phyloP scores from a whole-genome alignment of 1,140 invertebrate species.

The Lordiphosa mommai region DNA sequence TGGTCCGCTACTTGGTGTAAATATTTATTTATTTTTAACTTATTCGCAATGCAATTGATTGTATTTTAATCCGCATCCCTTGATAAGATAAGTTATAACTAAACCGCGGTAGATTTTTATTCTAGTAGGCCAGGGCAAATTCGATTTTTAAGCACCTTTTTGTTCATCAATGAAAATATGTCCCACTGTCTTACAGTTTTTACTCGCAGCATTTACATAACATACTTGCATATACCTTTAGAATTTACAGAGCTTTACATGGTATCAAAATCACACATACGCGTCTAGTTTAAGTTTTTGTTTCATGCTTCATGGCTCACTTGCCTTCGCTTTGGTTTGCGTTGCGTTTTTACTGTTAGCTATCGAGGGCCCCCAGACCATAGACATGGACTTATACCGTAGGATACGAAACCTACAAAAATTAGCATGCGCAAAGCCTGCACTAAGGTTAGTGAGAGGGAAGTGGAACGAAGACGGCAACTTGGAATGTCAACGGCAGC shows the following conservation, averaged over 20 bases:
- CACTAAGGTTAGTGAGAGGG: constrained; percentile 5
- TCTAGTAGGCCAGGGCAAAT: too few species aligned
- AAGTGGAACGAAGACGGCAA: background rate
- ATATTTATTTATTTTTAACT: too few species aligned
- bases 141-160: too few species aligned
- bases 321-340: constrained; percentile 18
- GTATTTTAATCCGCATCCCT: too few species aligned
- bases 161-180: too few species aligned
- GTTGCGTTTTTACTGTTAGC: constrained; percentile 65
- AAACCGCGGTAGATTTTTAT: too few species aligned
- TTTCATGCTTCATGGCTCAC: constrained; percentile 71
- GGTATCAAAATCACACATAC: constrained; percentile 46
- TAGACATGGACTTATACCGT: constrained; percentile 14
- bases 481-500: constrained; percentile 73
- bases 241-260: background rate
- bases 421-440: constrained; percentile 66
- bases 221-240: too few species aligned
- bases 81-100: too few species aligned
- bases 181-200: too few species aligned
- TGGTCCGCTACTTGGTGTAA: too few species aligned
- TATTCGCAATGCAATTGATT: too few species aligned
- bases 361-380: constrained; percentile 41
- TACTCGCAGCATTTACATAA: too few species aligned
- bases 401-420: constrained; percentile 44
- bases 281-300: constrained; percentile 26